phyloP scores from a whole-genome alignment of 2,113 vertebrate genomes.

The Aspiorhynchus laticeps region DNA sequence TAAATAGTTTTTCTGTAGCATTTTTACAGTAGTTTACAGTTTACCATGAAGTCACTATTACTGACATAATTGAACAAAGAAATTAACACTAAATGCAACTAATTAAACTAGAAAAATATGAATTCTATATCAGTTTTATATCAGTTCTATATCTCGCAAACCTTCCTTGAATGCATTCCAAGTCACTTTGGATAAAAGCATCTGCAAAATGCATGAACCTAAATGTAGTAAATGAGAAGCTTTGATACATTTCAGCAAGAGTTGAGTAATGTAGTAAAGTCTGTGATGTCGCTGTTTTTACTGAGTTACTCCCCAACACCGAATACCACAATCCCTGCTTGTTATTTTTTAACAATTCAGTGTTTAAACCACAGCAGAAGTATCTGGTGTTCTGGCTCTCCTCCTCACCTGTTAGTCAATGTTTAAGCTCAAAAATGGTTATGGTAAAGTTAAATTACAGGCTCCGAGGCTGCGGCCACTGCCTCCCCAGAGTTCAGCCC shows the following conservation, averaged over 20 bases:
- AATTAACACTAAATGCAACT: background rate
- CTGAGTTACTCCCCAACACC: background rate
- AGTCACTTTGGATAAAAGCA: too few relatives aligned
- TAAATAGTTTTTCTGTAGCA: too few relatives aligned
- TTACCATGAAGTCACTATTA: too few relatives aligned
- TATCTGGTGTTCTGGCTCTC: conserved; percentile 15
- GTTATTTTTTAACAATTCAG: background rate
- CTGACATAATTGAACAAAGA: too few relatives aligned
- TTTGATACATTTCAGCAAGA: too few relatives aligned
- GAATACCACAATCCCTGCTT: background rate
- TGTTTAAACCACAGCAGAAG: conserved; percentile 1
- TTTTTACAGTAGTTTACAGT: too few relatives aligned
- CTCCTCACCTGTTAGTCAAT: conserved; percentile 50
- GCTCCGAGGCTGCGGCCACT: conserved; percentile 15
- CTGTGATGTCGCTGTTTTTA: background rate
- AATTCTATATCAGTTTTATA: too few relatives aligned
- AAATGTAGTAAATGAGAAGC: too few relatives aligned
- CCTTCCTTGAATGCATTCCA: too few relatives aligned
- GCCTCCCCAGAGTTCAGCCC: conserved; percentile 21
- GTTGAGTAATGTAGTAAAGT: background rate
- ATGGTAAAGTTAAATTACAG: conserved; percentile 55
- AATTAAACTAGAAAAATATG: background rate
- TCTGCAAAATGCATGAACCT: too few relatives aligned
- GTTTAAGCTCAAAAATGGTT: conserved; percentile 44
- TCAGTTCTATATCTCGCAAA: too few relatives aligned